Percentiles rank a stretch among this genome's conserved stretches.
Conservation (phyloP, 2,797 vertebrate genomes). For the Decapterus maruadsi region DNA sequence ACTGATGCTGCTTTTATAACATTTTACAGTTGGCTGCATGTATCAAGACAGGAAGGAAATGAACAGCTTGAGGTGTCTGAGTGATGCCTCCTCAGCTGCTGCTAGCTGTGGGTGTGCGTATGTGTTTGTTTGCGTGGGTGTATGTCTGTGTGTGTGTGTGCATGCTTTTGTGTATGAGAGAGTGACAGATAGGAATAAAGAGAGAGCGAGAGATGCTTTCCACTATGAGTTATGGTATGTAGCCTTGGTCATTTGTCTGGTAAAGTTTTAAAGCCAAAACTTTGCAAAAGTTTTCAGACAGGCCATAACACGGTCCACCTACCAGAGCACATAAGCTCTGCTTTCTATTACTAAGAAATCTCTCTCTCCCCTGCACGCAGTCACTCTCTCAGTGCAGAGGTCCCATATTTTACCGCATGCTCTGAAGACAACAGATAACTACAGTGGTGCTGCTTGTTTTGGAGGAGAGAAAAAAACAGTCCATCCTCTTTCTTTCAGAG, state of each 20-base stretch:
- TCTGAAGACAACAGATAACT: constrained; percentile 56
- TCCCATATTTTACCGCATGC: constrained; percentile 39
- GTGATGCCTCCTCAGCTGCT: constrained; percentile 61
- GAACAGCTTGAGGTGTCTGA: constrained; percentile 75
- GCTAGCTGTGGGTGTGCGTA: constrained; percentile 21
- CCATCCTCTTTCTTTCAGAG: constrained; percentile 7
- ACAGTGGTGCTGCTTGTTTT: constrained; percentile 30
- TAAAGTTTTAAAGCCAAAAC: constrained; percentile 70
- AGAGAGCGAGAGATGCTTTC: constrained; percentile 25
- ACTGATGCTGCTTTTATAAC: constrained; percentile 56
- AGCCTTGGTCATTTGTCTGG: constrained; percentile 68
- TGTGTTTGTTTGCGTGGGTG: constrained; percentile 19
- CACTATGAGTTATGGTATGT: constrained; percentile 61
- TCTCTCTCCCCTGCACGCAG: constrained; percentile 30
- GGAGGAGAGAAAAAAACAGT: neutral
- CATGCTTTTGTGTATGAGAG: neutral
- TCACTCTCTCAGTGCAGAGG: constrained; percentile 32
- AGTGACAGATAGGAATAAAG: constrained; percentile 20
- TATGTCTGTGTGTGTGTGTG: constrained; percentile 15
- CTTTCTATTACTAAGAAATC: constrained; percentile 67
- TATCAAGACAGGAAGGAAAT: constrained; percentile 67
- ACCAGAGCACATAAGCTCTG: constrained; percentile 72
- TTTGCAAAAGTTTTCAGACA: constrained; percentile 76
- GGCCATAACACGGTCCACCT: constrained; percentile 78
- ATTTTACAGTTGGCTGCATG: constrained; percentile 71